A percentile compares a stretch with the other conserved stretches of the same genome.
Conservation (phyloP, 2,113 vertebrate genomes). For the Marcusenius ussheri region DNA sequence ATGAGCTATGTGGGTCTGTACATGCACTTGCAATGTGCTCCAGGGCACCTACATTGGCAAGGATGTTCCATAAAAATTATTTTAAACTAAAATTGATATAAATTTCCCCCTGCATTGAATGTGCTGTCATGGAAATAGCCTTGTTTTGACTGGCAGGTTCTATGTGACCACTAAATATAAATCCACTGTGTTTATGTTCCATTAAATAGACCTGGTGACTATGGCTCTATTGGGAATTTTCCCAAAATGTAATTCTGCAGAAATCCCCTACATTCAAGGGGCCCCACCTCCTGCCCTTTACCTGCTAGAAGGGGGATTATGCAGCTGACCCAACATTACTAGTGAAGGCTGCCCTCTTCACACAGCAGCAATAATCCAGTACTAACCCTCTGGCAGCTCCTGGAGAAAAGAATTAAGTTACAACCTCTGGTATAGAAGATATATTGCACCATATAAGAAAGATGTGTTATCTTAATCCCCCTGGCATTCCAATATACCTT, state of each 20-base stretch:
- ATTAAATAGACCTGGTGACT: not conserved
- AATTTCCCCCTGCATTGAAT: not conserved
- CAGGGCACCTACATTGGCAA: not conserved
- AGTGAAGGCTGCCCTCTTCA: not conserved
- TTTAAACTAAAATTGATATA: not conserved
- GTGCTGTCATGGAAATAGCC: not conserved
- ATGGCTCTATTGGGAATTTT: not conserved
- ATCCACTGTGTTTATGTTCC: not conserved
- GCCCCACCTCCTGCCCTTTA: not conserved
- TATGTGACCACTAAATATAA: not conserved
- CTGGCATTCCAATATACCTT: conserved; percentile 16
- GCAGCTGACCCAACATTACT: not conserved
- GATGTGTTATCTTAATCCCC: conserved; percentile 13
- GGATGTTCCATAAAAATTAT: not conserved
- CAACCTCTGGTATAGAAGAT: conserved; percentile 6
- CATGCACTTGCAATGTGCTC: not conserved
- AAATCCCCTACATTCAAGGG: not conserved
- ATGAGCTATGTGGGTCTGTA: not conserved
- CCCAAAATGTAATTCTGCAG: not conserved
- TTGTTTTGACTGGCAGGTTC: not conserved
- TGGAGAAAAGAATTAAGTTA: conserved; percentile 17
- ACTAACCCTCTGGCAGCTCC: not conserved
- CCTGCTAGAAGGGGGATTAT: not conserved
- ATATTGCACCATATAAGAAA: conserved; percentile 18
- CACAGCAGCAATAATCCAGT: not conserved